A percentile compares a stretch with the other conserved stretches of the same genome.
Evolutionary conservation across 2,888 invertebrate species (phyloP).

Genomic region (Tachina lurida): DNA sequence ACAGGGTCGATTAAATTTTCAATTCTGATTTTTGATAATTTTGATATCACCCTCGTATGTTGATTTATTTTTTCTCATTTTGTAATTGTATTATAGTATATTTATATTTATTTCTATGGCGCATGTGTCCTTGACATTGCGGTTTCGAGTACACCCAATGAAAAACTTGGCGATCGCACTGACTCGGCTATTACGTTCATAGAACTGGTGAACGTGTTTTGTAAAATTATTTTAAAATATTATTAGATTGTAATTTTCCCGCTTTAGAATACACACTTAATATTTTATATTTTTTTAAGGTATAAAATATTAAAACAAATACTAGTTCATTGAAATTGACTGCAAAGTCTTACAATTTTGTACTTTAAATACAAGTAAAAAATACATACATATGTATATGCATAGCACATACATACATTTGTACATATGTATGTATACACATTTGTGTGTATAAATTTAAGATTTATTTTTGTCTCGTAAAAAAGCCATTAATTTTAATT

Average conservation of each 20-base stretch:
- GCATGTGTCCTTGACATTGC: constrained; percentile 70
- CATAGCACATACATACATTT: too few species aligned
- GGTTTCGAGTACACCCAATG: constrained; percentile 39
- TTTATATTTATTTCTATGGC: constrained; percentile 59
- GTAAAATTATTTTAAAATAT: constrained; percentile 37
- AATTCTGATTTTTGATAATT: background rate
- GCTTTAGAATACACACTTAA: background rate
- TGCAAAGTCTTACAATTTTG: constrained; percentile 24
- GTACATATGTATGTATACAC: too few species aligned
- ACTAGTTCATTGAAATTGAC: background rate
- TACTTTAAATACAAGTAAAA: background rate
- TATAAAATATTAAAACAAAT: background rate
- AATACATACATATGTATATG: background rate
- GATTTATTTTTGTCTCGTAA: constrained; percentile 17
- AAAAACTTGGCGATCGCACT: constrained; percentile 2
- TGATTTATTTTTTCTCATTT: background rate
- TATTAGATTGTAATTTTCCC: constrained; percentile 23
- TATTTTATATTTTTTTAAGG: background rate
- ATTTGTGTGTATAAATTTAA: background rate
- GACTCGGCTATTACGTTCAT: constrained; percentile 22
- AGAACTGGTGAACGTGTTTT: constrained; percentile 42
- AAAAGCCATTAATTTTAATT: constrained; percentile 25
- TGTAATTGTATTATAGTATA: constrained; percentile 26
- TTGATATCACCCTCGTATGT: background rate
- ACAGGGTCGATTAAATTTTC: too few species aligned